Evolutionary conservation across 2,113 vertebrate genomes (phyloP), one percentile per base, ranked within the genome.

Genomic region (Petromus typicus): DNA sequence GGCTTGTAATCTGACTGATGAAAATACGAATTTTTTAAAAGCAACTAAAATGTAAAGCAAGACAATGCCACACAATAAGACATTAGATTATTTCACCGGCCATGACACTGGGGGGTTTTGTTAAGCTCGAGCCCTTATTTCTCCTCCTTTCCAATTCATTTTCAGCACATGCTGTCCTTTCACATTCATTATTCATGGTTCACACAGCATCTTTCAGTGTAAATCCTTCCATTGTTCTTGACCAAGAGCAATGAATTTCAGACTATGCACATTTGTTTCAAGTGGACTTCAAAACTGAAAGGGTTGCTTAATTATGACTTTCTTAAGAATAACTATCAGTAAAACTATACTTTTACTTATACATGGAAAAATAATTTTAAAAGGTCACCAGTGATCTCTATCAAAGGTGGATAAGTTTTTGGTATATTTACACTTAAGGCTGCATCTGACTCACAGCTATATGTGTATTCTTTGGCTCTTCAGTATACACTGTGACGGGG

Each of bases 141-240:
- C 23, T 91, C 18, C 67, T 90, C 73, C 37, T 82, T 67, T 75
- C 89, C 11, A 14, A 3, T 13, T 75, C 69, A 10, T 12, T 18
- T 76, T 83, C 13, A 75, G 25, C 45, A 81, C 32, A 34, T 78
- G 0, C 0, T 25, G 79, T 86, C 61, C 80, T 43, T 80, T 78
- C 57, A 76, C 56, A 22, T 73, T 73, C 56, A 34, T 4, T 17
- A 8, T 23, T 84, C 12, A 22, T 23, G 3, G 30, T 45, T 94
- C 3, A 87, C 54, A 8, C 3, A 30, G 32, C 7, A 4, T 51
- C 71, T 83, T 83, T 22, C 90, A 25, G 32, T 17, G 69, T 32
- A 95, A 20, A 83, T 85, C 48, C 45, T 94, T 93, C 10, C 85
- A 92, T 80, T 84, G 40, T 61, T 20, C 69, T 93, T 94, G 95